These are phyloP conservation scores for Bimastos eiseni DNA, from an alignment of 2,888 invertebrate genomes.

Conservation along the genomic window DNA sequence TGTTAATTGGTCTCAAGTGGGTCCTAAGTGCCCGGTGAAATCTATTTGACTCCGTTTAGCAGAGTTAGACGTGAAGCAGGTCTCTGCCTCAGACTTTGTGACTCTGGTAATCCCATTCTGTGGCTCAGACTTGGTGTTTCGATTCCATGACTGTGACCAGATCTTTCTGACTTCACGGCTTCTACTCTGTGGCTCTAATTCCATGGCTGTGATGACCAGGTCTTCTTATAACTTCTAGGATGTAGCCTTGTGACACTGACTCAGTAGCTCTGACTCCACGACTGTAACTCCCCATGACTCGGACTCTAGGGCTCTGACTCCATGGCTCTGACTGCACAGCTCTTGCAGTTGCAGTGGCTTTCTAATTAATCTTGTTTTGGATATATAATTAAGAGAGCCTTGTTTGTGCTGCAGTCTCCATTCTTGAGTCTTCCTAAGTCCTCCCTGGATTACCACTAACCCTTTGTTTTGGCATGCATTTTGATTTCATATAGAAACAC, in stretches of 20 bases:
- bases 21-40: background rate
- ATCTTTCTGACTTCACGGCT: background rate
- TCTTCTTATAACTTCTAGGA: too few species aligned
- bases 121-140: background rate
- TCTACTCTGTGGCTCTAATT: background rate
- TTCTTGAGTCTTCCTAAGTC: background rate
- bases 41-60: background rate
- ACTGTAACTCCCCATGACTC: background rate
- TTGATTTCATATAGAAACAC: background rate
- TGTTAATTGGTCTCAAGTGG: background rate
- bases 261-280: background rate
- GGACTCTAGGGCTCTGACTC: background rate
- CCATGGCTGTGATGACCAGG: too few species aligned
- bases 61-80: background rate
- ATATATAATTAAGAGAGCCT: background rate
- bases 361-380: background rate
- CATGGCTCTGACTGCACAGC: background rate
- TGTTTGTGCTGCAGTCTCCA: background rate
- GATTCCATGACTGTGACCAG: background rate
- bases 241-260: too few species aligned
- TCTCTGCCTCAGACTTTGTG: background rate
- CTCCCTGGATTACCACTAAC: background rate
- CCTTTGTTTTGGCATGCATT: background rate
- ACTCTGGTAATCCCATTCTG: background rate
- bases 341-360: background rate